Evolutionary conservation across 2,113 vertebrate genomes (phyloP), one percentile per base, ranked within the genome.

Genomic region (Fukomys damarensis): DNA sequence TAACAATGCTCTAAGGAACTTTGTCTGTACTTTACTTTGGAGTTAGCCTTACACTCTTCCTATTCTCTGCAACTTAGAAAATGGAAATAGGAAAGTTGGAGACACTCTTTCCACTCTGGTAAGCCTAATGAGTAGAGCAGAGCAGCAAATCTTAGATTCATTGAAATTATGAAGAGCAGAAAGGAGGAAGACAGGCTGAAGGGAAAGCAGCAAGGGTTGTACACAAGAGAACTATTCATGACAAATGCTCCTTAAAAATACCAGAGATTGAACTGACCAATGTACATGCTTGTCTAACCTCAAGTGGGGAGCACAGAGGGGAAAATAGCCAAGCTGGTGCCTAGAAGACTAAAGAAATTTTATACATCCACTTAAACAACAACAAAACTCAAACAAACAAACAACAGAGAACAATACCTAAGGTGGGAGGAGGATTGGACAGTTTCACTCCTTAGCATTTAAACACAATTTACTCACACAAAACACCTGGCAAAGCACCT

Each of bases 1-100:
- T 76, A 81, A 91, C 85, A 96, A 84, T 80, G 49, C 86, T 95
- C 89, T 43, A 26, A 91, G 88, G 86, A 94, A 89, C 30, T 80
- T 49, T n/a, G 5, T 6, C 61, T 26, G 43, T 89, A 52, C 61
- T 63, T 92, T 72, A 56, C 66, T 96, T 96, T 86, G 86, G 72
- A 85, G 86, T 94, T 86, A 84, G 22, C 9, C 22, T 59, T 84
- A 93, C 3, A n/a, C 38, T 89, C 80, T 89, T 72, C 24, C 43
- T 94, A 52, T 56, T 77, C 56, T 86, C 0, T 83, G 52, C 43
- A 94, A 87, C 20, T 77, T 59, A 38, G 32, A 86, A 94, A 66
- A 86, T 65, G 32, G 30, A 94, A 95, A 90, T 80, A 46, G 9
- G 26, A 56, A 95, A 70, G 13, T 52, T 86, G 46, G 41, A 83